Conservation (phyloP, 1,140 invertebrate genomes). For the Listronotus oregonensis region DNA sequence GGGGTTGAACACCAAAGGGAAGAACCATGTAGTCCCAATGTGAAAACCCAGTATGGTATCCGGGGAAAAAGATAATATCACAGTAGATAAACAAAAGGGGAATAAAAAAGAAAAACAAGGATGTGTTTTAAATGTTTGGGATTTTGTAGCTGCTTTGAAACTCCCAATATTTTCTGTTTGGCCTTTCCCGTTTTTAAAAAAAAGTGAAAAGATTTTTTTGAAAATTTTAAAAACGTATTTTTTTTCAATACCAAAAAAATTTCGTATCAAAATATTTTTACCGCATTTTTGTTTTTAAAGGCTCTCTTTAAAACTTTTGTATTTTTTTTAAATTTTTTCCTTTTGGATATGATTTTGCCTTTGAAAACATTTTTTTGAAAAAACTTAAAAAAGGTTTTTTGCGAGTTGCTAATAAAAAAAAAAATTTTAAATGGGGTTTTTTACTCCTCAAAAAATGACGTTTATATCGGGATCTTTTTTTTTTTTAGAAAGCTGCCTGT, state of each 20-base stretch:
- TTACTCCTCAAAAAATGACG: too few relatives aligned
- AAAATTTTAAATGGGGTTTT: too few relatives aligned
- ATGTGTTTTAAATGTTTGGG: constrained; percentile 75
- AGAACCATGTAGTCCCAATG: not conserved
- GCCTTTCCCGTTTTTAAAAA: constrained; percentile 74
- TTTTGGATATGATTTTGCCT: too few relatives aligned
- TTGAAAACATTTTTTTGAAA: too few relatives aligned
- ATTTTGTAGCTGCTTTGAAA: constrained; percentile 77
- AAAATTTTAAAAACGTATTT: constrained; percentile 52
- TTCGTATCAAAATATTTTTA: too few relatives aligned
- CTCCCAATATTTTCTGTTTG: constrained; percentile 74
- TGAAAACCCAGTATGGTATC: not conserved
- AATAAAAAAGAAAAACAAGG: constrained; percentile 47
- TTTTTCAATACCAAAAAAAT: too few relatives aligned
- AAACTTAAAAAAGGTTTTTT: too few relatives aligned
- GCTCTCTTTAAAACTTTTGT: too few relatives aligned
- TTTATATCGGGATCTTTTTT: too few relatives aligned
- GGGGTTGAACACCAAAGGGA: constrained; percentile 17
- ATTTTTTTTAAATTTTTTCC: too few relatives aligned
- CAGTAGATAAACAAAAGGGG: constrained; percentile 21
- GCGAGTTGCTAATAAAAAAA: too few relatives aligned
- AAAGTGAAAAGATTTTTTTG: constrained; percentile 70
- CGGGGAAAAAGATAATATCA: not conserved
- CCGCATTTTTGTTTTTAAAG: too few relatives aligned
- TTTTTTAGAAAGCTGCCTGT: constrained; percentile 42